A percentile compares a stretch with the other conserved stretches of the same genome.
Conservation (phyloP, 2,797 vertebrate species). For the Aselliscus stoliczkanus region DNA sequence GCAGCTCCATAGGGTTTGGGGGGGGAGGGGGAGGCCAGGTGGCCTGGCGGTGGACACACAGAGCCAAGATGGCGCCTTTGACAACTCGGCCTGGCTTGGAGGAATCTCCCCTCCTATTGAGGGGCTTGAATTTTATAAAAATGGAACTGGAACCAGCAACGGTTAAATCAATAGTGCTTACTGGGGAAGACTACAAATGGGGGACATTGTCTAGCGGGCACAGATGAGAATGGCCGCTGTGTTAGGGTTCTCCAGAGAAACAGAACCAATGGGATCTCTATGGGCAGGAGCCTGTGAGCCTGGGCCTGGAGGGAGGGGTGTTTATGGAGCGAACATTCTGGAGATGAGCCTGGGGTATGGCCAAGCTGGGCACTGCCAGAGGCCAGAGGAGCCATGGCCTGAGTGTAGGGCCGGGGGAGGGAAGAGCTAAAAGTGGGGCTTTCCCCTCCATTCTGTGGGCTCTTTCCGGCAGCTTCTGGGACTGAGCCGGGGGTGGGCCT, state of each 20-base stretch:
- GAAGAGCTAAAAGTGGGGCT: background rate
- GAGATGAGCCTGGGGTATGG: too few relatives aligned
- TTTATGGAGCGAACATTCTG: background rate
- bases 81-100: background rate
- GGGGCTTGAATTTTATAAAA: background rate
- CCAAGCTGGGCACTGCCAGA: background rate
- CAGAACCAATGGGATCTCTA: background rate
- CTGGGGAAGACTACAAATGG: background rate
- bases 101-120: background rate
- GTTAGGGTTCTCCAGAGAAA: background rate
- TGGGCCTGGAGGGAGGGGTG: background rate
- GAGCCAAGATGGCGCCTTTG: background rate
- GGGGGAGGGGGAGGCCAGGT: background rate
- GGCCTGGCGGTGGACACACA: background rate
- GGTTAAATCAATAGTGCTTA: background rate
- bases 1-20: background rate
- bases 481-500: too few relatives aligned
- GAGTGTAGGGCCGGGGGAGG: accelerated
- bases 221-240: accelerated
- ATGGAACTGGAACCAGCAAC: background rate
- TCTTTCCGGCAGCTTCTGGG: background rate
- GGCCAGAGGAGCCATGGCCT: too few relatives aligned
- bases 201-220: background rate
- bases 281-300: background rate
- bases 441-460: background rate